Evolutionary conservation across 2,113 vertebrate genomes (phyloP).

Genomic region (Lepus timidus): DNA sequence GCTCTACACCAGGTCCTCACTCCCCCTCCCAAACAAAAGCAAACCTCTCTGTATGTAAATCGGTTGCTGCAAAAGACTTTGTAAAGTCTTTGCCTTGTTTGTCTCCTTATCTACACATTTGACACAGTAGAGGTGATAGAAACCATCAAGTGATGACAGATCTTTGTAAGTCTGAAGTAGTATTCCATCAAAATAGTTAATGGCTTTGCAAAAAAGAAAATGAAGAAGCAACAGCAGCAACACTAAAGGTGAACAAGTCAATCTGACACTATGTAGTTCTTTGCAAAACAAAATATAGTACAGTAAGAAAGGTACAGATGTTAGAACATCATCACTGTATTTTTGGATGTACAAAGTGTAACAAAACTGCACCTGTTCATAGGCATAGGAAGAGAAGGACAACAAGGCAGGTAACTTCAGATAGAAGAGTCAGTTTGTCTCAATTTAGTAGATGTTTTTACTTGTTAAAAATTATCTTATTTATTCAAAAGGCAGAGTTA

Average conservation of each 20-base stretch:
- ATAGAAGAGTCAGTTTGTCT: background rate
- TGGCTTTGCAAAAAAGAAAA: background rate
- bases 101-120: constrained; percentile 35
- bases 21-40: background rate
- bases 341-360: background rate
- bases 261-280: background rate
- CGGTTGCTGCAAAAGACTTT: background rate
- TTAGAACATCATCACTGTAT: background rate
- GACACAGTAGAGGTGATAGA: constrained; percentile 18
- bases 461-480: too few relatives aligned
- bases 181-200: constrained; percentile 54
- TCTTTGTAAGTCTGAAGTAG: constrained; percentile 55
- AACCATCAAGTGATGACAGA: constrained; percentile 43
- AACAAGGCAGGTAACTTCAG: background rate
- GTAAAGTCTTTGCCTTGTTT: constrained; percentile 49
- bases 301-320: background rate
- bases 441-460: constrained; percentile 19
- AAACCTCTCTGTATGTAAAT: constrained; percentile 77
- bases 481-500: too few relatives aligned
- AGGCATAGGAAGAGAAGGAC: constrained; percentile 24
- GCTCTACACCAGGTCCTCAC: constrained; percentile 56
- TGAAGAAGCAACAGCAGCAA: background rate
- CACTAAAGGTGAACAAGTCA: constrained; percentile 16
- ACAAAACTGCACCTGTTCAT: background rate
- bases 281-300: constrained; percentile 21